Conservation (phyloP, 2,888 invertebrate species). For the Sinhomidia bicolor region DNA sequence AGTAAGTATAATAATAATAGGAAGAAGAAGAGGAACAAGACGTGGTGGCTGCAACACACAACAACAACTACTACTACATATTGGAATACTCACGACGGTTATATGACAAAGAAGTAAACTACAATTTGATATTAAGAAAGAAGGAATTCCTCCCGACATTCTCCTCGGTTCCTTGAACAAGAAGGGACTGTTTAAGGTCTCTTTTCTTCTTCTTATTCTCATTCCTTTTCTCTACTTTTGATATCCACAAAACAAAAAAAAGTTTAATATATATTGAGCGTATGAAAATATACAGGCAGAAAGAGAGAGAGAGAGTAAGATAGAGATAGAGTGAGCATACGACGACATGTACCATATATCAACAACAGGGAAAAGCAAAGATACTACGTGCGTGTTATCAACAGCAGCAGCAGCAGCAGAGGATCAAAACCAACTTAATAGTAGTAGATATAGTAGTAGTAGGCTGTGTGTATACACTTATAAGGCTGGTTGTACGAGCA, state of each 20-base stretch:
- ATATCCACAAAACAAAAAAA: background rate
- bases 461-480: background rate
- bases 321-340: background rate
- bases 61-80: no score
- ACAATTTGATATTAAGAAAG: conserved; percentile 65
- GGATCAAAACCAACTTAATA: conserved; percentile 14
- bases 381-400: conserved; percentile 39
- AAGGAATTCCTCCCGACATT: conserved; percentile 69
- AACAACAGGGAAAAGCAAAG: conserved; percentile 27
- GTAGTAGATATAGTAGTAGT: background rate
- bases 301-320: background rate
- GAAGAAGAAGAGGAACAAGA: background rate
- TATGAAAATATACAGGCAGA: background rate
- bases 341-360: conserved; percentile 3
- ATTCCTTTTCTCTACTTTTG: conserved; percentile 25
- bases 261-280: background rate
- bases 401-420: background rate
- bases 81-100: conserved; percentile 23
- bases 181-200: conserved; percentile 61
- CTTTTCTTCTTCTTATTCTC: conserved; percentile 41
- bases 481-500: background rate
- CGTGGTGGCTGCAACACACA: conserved; percentile 42
- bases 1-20: no score
- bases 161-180: conserved; percentile 66
- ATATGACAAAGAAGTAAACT: conserved; percentile 54